These are phyloP conservation scores for Atrina japonica DNA, from an alignment of 2,888 invertebrate species.

Conservation along the genomic window DNA sequence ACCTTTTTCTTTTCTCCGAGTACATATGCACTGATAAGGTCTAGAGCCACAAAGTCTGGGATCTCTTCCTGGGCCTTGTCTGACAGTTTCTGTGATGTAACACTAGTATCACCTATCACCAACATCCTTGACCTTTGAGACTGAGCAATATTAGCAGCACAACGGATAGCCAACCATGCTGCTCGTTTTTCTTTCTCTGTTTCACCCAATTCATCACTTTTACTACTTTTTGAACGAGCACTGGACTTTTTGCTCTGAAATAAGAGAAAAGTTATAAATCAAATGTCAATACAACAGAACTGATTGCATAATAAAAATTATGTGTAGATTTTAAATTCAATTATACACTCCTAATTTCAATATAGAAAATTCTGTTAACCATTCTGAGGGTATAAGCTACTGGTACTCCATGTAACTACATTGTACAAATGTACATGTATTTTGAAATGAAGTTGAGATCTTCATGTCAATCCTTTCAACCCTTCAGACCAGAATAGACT, in stretches of 20 bases:
- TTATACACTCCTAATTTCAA: no score
- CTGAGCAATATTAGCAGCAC: constrained; percentile 74
- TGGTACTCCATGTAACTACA: no score
- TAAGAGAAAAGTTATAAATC: no score
- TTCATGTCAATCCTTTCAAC: no score
- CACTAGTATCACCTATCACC: constrained; percentile 70
- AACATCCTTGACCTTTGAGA: constrained; percentile 69
- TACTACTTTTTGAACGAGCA: constrained; percentile 44
- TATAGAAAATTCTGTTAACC: no score
- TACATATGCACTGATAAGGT: constrained; percentile 76
- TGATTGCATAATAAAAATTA: no score
- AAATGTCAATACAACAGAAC: no score
- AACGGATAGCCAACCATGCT: constrained; percentile 76
- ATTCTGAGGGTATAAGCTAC: no score
- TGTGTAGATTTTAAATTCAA: no score
- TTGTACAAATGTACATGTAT: no score
- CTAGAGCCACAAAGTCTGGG: constrained; percentile 77
- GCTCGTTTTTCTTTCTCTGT: constrained; percentile 70
- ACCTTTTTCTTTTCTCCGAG: constrained; percentile 78
- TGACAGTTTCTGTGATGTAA: constrained; percentile 65
- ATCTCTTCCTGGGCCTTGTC: constrained; percentile 61
- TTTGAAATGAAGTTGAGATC: no score
- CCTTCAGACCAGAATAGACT: no score
- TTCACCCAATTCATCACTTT: constrained; percentile 61
- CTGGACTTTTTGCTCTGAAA: constrained; percentile 61